Percentiles rank a stretch among this genome's conserved stretches.
Evolutionary conservation across 2,797 vertebrate species (phyloP).

Genomic region (Danio aesculapii): DNA sequence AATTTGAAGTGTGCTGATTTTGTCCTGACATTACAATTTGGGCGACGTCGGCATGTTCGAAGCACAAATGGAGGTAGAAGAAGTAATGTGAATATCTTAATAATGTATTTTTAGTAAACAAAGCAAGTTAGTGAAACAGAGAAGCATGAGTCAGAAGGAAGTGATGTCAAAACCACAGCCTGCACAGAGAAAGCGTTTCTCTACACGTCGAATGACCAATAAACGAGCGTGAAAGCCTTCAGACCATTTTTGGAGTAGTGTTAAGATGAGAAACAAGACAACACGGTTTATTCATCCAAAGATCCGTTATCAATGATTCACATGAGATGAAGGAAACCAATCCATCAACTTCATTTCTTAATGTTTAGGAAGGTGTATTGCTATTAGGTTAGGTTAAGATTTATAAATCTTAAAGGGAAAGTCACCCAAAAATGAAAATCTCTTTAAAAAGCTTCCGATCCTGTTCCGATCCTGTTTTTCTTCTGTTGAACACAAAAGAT

Average conservation of each 20-base stretch:
- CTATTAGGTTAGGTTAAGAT: too few species aligned
- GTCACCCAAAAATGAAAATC: too few species aligned
- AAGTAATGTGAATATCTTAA: neutral
- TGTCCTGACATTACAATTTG: neutral
- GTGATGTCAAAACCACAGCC: slow-evolving; percentile 81
- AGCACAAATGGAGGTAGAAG: neutral
- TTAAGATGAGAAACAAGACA: neutral
- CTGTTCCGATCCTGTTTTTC: too few species aligned
- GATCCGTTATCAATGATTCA: too few species aligned
- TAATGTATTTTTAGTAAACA: neutral
- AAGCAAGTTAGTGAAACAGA: slow-evolving; percentile 24
- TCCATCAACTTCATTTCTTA: neutral
- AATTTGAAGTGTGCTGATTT: neutral
- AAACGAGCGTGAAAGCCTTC: slow-evolving; percentile 45
- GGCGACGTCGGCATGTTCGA: neutral
- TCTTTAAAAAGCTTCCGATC: too few species aligned
- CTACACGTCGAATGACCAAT: slow-evolving; percentile 6
- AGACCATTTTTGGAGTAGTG: slow-evolving; percentile 13
- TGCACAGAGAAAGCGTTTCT: neutral
- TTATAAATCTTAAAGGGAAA: neutral
- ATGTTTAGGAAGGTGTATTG: neutral
- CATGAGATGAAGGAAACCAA: neutral
- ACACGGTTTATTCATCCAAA: neutral
- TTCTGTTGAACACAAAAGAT: too few species aligned
- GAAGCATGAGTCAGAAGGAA: slow-evolving; percentile 84